phyloP scores from a whole-genome alignment of 2,888 invertebrate species.

The Blastobasis adustella region DNA sequence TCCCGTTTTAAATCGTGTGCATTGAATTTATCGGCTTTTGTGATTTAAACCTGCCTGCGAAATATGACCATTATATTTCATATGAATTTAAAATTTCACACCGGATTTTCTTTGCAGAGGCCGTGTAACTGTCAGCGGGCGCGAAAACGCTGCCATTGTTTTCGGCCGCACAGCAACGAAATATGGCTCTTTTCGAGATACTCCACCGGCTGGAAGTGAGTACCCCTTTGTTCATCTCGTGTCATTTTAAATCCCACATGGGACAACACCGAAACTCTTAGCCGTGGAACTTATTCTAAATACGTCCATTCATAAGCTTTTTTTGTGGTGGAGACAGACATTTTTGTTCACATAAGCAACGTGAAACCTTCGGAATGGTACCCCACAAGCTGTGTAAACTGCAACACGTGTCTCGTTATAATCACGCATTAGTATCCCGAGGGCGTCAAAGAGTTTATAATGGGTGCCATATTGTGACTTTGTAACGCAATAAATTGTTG shows the following conservation, averaged over 20 bases:
- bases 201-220: conserved; percentile 95
- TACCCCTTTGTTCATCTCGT: conserved; percentile 36
- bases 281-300: conserved; percentile 23
- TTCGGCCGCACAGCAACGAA: conserved; percentile 92
- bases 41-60: conserved; percentile 16
- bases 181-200: conserved; percentile 98
- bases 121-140: conserved; percentile 95
- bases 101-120: conserved; percentile 76
- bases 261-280: conserved; percentile 18
- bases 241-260: conserved; percentile 26
- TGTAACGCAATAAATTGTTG: conserved; percentile 41
- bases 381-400: conserved; percentile 43
- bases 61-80: conserved; percentile 8
- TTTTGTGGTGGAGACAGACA: conserved; percentile 21
- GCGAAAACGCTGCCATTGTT: conserved; percentile 93
- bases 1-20: conserved; percentile 50
- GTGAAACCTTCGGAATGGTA: conserved; percentile 15
- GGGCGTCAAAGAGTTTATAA: conserved; percentile 33
- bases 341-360: conserved; percentile 23
- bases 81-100: conserved; percentile 21
- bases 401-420: conserved; percentile 51
- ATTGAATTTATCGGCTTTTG: conserved; percentile 35
- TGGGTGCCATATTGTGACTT: conserved; percentile 24
- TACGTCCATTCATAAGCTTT: conserved; percentile 36
- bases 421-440: conserved; percentile 23